Evolutionary conservation across 2,888 invertebrate species (phyloP).

Genomic region (Meliscaeva auricollis): DNA sequence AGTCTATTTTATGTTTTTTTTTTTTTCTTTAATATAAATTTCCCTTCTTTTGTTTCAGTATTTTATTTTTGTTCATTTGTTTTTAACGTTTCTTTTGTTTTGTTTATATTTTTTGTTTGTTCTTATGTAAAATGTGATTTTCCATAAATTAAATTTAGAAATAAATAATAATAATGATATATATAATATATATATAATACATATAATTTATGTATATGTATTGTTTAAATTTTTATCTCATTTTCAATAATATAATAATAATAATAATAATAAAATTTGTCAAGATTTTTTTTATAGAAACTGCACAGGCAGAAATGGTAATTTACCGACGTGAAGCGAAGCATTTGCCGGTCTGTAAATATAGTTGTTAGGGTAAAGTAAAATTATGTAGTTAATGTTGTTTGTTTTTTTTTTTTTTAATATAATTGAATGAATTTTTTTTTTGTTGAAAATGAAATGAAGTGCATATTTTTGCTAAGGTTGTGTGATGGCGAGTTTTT

Average conservation of each 20-base stretch:
- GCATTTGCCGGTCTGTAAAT: conserved; percentile 82
- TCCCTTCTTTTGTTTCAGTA: conserved; percentile 60
- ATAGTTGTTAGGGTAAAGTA: conserved; percentile 77
- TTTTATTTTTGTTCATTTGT: conserved; percentile 46
- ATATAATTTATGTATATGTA: conserved; percentile 60
- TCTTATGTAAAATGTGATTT: conserved; percentile 44
- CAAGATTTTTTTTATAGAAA: conserved; percentile 79
- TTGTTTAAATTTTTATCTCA: conserved; percentile 73
- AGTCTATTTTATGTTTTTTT: conserved; percentile 50
- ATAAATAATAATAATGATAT: conserved; percentile 72
- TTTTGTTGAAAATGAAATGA: conserved; percentile 69
- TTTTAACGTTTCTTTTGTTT: conserved; percentile 45
- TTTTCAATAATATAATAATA: conserved; percentile 78
- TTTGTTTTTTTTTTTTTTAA: conserved; percentile 76
- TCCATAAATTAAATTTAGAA: conserved; percentile 71
- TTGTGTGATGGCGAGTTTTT: conserved; percentile 58
- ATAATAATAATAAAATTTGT: conserved; percentile 78
- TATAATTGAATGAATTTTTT: conserved; percentile 39
- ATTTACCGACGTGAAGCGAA: conserved; percentile 82
- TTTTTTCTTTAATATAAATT: conserved; percentile 53
- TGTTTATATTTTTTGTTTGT: conserved; percentile 19
- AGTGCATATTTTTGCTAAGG: conserved; percentile 63
- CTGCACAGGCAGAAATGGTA: conserved; percentile 83
- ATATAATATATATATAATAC: conserved; percentile 76
- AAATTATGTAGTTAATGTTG: conserved; percentile 72